Evolutionary conservation across 2,888 invertebrate species (phyloP).

Genomic region (Spilosoma lubricipeda): DNA sequence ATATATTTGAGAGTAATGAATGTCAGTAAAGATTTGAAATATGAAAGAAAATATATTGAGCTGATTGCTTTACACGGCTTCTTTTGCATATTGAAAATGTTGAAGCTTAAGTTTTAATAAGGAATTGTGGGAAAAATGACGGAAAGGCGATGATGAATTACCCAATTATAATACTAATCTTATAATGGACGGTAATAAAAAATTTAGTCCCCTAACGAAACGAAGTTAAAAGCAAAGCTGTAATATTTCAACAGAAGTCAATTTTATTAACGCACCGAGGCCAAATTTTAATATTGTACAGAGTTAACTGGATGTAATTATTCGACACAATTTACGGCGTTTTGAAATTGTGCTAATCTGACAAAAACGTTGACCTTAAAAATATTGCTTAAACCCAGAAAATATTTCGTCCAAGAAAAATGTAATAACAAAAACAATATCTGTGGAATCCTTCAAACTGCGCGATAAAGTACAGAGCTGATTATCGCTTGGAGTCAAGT

Average conservation of each 20-base stretch:
- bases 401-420: conserved; percentile 47
- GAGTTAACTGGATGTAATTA: conserved; percentile 47
- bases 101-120: neutral
- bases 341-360: conserved; percentile 46
- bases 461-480: conserved; percentile 64
- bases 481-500: conserved; percentile 68
- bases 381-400: conserved; percentile 32
- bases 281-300: conserved; percentile 49
- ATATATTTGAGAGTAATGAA: no score
- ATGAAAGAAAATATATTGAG: neutral
- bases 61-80: neutral
- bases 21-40: neutral
- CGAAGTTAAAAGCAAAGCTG: conserved; percentile 29
- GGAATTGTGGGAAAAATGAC: neutral
- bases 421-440: conserved; percentile 61
- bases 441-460: conserved; percentile 58
- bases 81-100: neutral
- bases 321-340: conserved; percentile 44
- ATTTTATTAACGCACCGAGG: conserved; percentile 34
- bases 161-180: conserved; percentile 3
- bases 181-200: conserved; percentile 21
- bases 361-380: conserved; percentile 48
- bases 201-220: conserved; percentile 23
- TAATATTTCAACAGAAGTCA: conserved; percentile 33
- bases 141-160: neutral